These are phyloP conservation scores for Paramacrobiotus metropolitanus DNA, from an alignment of 1,140 invertebrate genomes.

Conservation along the genomic window DNA sequence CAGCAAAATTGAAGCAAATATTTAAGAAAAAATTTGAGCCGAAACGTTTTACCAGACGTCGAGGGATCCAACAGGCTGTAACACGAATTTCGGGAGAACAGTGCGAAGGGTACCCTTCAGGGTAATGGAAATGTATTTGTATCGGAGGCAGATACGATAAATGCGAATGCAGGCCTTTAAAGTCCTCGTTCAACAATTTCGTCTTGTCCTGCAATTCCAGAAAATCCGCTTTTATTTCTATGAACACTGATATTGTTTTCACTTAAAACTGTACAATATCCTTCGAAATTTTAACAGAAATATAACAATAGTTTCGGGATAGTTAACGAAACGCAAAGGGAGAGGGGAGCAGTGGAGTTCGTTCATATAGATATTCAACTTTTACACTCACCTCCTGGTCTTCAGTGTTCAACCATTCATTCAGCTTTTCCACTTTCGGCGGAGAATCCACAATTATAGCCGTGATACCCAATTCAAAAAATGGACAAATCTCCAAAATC, in stretches of 20 bases:
- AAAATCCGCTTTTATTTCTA: no score
- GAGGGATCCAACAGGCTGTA: not conserved
- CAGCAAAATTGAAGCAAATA: no score
- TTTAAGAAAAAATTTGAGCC: no score
- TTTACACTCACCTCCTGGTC: not conserved
- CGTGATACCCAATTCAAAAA: not conserved
- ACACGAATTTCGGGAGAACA: not conserved
- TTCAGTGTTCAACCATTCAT: not conserved
- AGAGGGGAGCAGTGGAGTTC: no score
- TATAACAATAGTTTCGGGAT: no score
- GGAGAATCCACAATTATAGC: not conserved
- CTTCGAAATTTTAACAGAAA: no score
- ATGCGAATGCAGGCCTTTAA: not conserved
- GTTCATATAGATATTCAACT: no score
- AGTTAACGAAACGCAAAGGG: no score
- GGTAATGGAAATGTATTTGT: not conserved
- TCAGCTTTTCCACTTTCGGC: not conserved
- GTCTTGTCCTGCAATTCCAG: no score
- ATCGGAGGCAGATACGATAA: not conserved
- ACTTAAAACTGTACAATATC: no score
- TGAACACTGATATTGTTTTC: no score
- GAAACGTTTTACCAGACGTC: not conserved
- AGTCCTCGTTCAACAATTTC: not conserved
- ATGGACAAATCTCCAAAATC: not conserved
- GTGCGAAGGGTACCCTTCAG: not conserved